phyloP scores from a whole-genome alignment of 2,888 invertebrate species.

The Athetis lepigone region DNA sequence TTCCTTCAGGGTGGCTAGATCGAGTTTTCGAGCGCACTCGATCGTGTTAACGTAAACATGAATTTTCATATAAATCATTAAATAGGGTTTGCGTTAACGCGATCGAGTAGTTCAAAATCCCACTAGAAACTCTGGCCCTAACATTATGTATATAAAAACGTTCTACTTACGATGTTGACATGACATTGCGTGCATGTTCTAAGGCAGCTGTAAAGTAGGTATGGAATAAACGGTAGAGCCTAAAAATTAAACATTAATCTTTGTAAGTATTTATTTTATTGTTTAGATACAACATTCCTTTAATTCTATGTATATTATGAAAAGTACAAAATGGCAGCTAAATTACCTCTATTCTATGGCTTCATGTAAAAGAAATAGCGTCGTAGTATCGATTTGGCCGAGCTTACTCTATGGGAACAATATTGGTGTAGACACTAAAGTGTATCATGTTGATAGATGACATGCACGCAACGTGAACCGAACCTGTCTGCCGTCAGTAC shows the following conservation, averaged over 20 bases:
- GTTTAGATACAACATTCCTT: conserved; percentile 73
- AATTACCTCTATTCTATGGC: conserved; percentile 71
- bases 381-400: conserved; percentile 78
- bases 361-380: conserved; percentile 68
- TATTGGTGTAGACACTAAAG: conserved; percentile 78
- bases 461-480: conserved; percentile 76
- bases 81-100: too few relatives aligned
- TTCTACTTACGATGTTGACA: conserved; percentile 53
- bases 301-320: conserved; percentile 63
- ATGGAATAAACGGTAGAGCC: conserved; percentile 73
- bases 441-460: conserved; percentile 69
- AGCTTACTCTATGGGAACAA: conserved; percentile 89
- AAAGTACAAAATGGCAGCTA: conserved; percentile 87
- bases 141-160: conserved; percentile 50
- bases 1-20: too few relatives aligned
- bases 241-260: conserved; percentile 64
- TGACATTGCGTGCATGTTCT: conserved; percentile 78
- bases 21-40: too few relatives aligned
- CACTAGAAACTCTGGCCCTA: too few relatives aligned
- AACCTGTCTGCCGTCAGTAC: conserved; percentile 69
- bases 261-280: conserved; percentile 72
- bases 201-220: conserved; percentile 84
- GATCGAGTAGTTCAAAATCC: too few relatives aligned
- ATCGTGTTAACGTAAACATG: too few relatives aligned
- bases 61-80: too few relatives aligned